Conservation (phyloP, 1,140 invertebrate species). For the Cyrtorhinus lividipennis region DNA sequence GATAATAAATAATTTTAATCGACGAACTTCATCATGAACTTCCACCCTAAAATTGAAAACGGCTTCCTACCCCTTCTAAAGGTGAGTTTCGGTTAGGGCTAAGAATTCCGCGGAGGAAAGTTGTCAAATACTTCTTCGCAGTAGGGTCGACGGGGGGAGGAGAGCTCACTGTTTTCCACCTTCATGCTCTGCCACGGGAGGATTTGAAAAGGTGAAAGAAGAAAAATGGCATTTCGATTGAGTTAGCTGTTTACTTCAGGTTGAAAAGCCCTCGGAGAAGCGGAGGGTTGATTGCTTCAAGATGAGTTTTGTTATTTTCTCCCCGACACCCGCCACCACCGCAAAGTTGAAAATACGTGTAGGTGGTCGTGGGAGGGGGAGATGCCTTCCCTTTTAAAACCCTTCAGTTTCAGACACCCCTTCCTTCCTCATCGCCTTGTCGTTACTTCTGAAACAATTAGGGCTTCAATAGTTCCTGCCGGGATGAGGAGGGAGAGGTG, state of each 20-base stretch:
- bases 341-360: neutral
- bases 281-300: slow-evolving; percentile 15
- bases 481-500: too few species aligned
- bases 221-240: slow-evolving; percentile 15
- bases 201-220: neutral
- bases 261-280: neutral
- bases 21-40: too few species aligned
- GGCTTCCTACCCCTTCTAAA: too few species aligned
- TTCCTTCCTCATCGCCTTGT: neutral
- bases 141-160: neutral
- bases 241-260: slow-evolving; percentile 1
- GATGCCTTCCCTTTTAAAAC: neutral
- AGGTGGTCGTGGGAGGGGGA: neutral
- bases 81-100: too few species aligned
- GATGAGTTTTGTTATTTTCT: slow-evolving; percentile 10
- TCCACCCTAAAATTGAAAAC: too few species aligned
- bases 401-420: neutral
- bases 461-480: too few species aligned
- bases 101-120: neutral
- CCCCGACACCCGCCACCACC: neutral
- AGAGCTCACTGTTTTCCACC: too few species aligned
- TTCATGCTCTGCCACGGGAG: neutral
- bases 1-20: too few species aligned
- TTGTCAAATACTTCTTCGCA: neutral
- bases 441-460: too few species aligned